Percentiles rank a stretch among this genome's conserved stretches.
Conservation (phyloP, 2,113 vertebrate genomes). For the Hippopotamus amphibius region DNA sequence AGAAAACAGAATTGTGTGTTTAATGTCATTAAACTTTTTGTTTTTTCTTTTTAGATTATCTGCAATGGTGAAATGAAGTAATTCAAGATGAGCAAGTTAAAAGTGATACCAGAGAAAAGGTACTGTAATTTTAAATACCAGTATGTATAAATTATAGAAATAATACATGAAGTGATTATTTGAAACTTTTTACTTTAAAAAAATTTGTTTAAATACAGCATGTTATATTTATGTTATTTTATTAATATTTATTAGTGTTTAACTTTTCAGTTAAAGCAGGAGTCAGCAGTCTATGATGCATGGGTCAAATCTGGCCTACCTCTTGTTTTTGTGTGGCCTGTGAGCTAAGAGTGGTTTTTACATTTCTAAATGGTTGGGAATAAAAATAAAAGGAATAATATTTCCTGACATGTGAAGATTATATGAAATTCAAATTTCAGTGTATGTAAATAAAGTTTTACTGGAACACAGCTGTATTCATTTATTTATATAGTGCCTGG, state of each 20-base stretch:
- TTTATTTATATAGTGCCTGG: neutral
- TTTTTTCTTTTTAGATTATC: conserved; percentile 84
- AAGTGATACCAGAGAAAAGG: conserved; percentile 95
- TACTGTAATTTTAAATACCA: conserved; percentile 75
- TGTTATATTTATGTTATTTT: neutral
- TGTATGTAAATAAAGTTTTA: neutral
- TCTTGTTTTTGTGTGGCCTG: neutral
- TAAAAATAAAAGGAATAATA: neutral
- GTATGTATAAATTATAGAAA: neutral
- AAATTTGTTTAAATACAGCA: neutral
- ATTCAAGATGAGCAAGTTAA: conserved; percentile 94
- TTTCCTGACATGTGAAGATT: neutral
- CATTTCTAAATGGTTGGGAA: conserved; percentile 11
- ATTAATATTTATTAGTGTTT: conserved; percentile 18
- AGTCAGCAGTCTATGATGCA: neutral
- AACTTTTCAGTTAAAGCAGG: conserved; percentile 4
- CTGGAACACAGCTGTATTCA: neutral
- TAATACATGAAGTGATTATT: neutral
- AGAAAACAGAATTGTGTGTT: neutral
- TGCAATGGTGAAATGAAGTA: conserved; percentile 89
- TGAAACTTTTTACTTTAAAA: conserved; percentile 11
- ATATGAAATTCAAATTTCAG: conserved; percentile 2
- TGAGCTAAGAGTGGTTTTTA: conserved; percentile 10
- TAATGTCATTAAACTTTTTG: conserved; percentile 61
- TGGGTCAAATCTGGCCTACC: neutral